Base-by-base conservation (phyloP, 2,888 invertebrate species). In the Cerceris ruficornis region DNA sequence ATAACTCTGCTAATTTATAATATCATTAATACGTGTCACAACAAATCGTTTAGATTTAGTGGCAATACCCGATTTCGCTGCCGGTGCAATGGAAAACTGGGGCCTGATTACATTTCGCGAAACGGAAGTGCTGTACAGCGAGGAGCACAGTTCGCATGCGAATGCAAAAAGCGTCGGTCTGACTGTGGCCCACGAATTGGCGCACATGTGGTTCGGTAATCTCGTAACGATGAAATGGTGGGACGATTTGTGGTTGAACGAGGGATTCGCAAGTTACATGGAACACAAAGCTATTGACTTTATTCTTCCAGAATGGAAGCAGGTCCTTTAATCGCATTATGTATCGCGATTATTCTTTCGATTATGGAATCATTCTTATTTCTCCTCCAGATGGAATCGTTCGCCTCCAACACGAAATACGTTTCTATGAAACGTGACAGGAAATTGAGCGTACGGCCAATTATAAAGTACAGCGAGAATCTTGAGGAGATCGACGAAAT, bases 131-230 rank as follows among this genome's bases (percentile, higher is more conserved):
- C 71, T 89, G 13, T 84, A 81, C 41, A 86, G 83, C 70, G 84
- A 83, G 65, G 93, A 94, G 75, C 94, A 94, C 88, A 91, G 93
- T 28, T 94, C 94, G 2, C 93, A 93, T 9, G 92, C 92, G 42
- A 94, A 93, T 87, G 94, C 94, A 82, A 95, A 95, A 86, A 93
- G 94, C 69, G 76, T 80, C 46, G 55, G 71, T 43, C 52, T 72
- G 58, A 76, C 80, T 9, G 67, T 80, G 41, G 75, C 80, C 46
- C 80, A 80, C n/a, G 80, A 80, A 57, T 43, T 80, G 52, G 80
- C 80, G 2, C 81, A 81, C 58, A 80, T 80, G 81, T 81, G 81
- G 81, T 81, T 81, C 54, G 81, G 81, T 7, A 68, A 81, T 59
- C 50, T 80, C 50, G 81, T 81, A 6, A 81, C 81, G 43, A 76